These are phyloP conservation scores for Drosophila sucinea DNA, from an alignment of 1,140 invertebrate genomes.

Conservation along the genomic window DNA sequence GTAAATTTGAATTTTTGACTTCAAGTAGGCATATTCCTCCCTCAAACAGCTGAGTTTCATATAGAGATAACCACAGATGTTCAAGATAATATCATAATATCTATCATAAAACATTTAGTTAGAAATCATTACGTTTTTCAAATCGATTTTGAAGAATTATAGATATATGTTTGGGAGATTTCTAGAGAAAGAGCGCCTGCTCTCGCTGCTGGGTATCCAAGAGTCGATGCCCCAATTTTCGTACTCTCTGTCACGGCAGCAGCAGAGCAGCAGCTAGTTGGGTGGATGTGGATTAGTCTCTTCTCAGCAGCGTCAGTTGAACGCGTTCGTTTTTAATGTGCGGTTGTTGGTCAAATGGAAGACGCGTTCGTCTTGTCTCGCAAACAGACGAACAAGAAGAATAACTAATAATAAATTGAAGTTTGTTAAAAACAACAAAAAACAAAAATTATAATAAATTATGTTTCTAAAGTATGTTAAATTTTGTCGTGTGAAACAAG, in stretches of 20 bases:
- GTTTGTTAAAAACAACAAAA: constrained; percentile 17
- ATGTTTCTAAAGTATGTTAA: constrained; percentile 28
- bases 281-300: constrained; percentile 6
- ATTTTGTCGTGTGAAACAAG: constrained; percentile 4
- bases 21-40: no score
- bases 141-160: no score
- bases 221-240: neutral
- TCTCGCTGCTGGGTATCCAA: no score
- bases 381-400: neutral
- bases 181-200: no score
- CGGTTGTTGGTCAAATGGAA: constrained; percentile 5
- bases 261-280: constrained; percentile 9
- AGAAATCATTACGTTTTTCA: no score
- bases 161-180: no score
- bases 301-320: constrained; percentile 11
- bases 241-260: neutral
- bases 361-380: constrained; percentile 3
- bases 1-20: no score
- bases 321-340: neutral
- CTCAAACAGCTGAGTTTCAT: no score
- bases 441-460: constrained; percentile 32
- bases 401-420: constrained; percentile 6
- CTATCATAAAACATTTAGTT: no score
- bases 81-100: no score
- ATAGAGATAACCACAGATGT: no score